Base-by-base conservation (phyloP, 2,797 vertebrate genomes). In the Erithacus rubecula region DNA sequence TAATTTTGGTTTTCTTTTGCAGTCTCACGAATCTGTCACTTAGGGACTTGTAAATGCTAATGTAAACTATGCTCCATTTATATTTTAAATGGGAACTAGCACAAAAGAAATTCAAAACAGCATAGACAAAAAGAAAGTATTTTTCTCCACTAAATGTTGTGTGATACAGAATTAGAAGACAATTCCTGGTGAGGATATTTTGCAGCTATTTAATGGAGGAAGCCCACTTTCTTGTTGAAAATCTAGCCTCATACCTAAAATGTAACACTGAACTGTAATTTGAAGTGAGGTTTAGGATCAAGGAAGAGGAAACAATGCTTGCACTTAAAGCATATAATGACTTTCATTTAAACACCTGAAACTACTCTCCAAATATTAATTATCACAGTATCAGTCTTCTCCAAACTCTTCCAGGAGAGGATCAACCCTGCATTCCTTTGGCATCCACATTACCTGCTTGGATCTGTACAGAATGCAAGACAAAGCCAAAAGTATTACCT, bases 261-360 rank as follows among this genome's bases (percentile, higher is more conserved):
- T 30, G 30, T 32, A 93, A 95, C 34, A 47, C 51, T 36, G 19
- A 80, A 68, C 46, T 78, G 71, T 69, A 85, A 80, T 89, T 90
- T 89, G 79, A 96, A 91, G 46, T 55, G 58, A 92, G 64, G 51
- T 53, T 93, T 91, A 95, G 78, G 75, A 93, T 89, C 89, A 91
- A 94, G 72, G 39, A 70, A 94, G 44, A 74, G 59, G 91, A 97
- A 96, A 87, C 80, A 89, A 89, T 72, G 56, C 36, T 43, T 62
- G 82, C 59, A 75, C 24, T 74, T 79, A 83, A 70, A 49, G 53
- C 14, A 52, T 39, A 62, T 52, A 77, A 88, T 77, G 49, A 92
- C 41, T 89, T 95, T 77, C 64, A 94, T 80, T 94, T 53, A 92
- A 85, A 77, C 37, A 75, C 65, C 63, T 87, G 36, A 65, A 89